Conservation (phyloP, 2,113 vertebrate species). For the Corvus moneduloides region DNA sequence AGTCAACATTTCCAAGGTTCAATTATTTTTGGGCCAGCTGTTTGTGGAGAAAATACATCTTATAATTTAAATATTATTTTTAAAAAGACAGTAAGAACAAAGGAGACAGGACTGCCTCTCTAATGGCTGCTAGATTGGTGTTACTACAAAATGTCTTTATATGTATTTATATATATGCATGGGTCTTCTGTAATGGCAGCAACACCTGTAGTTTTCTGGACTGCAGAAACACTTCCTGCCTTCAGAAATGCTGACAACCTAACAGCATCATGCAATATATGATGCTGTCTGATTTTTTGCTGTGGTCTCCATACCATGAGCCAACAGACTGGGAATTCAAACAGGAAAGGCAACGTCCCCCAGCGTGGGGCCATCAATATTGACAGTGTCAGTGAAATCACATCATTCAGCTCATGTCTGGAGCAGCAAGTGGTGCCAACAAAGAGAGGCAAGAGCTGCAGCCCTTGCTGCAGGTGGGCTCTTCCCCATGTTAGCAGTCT, state of each 20-base stretch:
- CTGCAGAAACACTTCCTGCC: not conserved
- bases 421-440: not conserved
- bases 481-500: not conserved
- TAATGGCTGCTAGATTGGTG: not conserved
- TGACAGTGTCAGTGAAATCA: not conserved
- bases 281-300: not conserved
- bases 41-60: not conserved
- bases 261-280: not conserved
- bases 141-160: not conserved
- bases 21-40: not conserved
- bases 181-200: not conserved
- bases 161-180: accelerated
- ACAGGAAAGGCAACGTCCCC: not conserved
- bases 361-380: not conserved
- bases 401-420: not conserved
- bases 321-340: not conserved
- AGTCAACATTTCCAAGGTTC: not conserved
- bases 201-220: not conserved
- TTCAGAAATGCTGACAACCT: not conserved
- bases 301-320: not conserved
- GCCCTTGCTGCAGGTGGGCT: not conserved
- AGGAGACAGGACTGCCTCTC: not conserved
- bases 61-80: not conserved
- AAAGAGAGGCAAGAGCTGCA: not conserved
- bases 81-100: not conserved